Evolutionary conservation across 2,797 vertebrate species (phyloP).

Genomic region (Limnodromus scolopaceus): DNA sequence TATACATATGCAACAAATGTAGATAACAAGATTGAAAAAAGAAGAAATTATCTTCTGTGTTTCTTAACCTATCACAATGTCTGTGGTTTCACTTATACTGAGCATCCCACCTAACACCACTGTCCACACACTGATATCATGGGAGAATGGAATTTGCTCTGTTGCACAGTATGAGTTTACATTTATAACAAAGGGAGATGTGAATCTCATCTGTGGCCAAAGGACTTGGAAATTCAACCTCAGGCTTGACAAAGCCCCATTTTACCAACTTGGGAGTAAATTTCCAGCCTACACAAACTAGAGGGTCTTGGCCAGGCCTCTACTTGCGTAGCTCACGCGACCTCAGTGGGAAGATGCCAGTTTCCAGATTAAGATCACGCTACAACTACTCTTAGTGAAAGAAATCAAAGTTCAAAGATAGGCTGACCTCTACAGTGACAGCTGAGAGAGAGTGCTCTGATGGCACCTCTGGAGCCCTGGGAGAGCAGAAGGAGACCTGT

Average conservation of each 20-base stretch:
- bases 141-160: neutral
- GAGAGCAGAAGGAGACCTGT: neutral
- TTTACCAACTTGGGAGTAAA: neutral
- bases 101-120: neutral
- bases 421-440: neutral
- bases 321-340: neutral
- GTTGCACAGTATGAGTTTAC: neutral
- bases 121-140: rapidly evolving
- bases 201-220: neutral
- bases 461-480: neutral
- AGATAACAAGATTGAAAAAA: neutral
- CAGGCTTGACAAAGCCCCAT: neutral
- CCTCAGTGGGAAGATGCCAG: neutral
- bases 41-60: neutral
- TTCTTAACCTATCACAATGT: neutral
- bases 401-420: neutral
- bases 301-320: neutral
- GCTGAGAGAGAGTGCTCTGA: neutral
- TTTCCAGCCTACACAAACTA: neutral
- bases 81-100: neutral
- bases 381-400: neutral
- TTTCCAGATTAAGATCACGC: neutral
- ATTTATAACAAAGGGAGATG: neutral
- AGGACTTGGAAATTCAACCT: neutral
- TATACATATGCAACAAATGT: neutral